Percentiles rank a stretch among this genome's conserved stretches.
These are phyloP conservation scores for Anisognathus igniventris DNA, from an alignment of 2,797 vertebrate genomes.

Conservation along the genomic window DNA sequence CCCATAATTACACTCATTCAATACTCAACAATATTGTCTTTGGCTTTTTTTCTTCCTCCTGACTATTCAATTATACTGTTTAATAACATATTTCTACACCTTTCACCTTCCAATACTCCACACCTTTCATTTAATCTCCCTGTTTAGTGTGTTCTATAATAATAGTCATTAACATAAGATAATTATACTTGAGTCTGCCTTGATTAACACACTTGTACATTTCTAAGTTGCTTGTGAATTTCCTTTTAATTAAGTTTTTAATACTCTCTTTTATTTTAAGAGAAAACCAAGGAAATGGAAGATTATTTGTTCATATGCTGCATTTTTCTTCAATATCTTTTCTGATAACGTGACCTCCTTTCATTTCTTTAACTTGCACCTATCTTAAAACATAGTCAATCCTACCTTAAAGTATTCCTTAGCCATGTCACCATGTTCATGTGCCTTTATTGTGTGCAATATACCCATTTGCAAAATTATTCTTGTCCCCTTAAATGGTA, in stretches of 20 bases:
- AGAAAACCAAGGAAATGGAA: neutral
- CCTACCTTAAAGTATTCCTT: neutral
- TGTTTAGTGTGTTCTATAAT: neutral
- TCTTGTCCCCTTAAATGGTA: neutral
- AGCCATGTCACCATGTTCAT: neutral
- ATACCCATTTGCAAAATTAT: neutral
- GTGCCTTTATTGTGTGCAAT: neutral
- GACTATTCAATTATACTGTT: neutral
- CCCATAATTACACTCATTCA: neutral
- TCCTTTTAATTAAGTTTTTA: neutral
- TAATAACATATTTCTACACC: neutral
- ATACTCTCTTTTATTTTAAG: neutral
- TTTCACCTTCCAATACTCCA: neutral
- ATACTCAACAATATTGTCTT: neutral
- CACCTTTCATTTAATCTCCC: neutral
- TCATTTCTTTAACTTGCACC: neutral
- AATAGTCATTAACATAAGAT: neutral
- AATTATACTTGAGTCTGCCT: neutral
- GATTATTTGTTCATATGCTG: neutral
- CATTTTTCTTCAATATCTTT: neutral
- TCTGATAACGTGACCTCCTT: fast-evolving
- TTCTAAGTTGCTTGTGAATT: neutral
- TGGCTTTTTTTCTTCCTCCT: neutral
- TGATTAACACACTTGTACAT: neutral
- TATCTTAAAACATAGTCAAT: neutral